A percentile compares a stretch with the other conserved stretches of the same genome.
These are phyloP conservation scores for Cantharis rufa DNA, from an alignment of 2,888 invertebrate genomes.

Conservation along the genomic window DNA sequence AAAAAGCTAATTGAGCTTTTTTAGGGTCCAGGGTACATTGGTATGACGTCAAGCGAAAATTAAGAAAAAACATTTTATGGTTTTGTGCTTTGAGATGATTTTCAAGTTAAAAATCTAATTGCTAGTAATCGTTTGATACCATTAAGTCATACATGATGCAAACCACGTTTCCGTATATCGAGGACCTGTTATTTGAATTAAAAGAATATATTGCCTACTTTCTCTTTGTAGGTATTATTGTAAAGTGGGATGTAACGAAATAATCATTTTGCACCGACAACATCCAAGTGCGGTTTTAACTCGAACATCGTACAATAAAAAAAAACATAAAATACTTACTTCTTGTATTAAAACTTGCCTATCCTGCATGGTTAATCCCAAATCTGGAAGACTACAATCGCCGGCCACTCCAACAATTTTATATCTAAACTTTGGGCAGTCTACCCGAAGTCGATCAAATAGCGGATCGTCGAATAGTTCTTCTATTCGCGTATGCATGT, in stretches of 20 bases:
- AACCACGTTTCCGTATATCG: not conserved
- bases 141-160: not conserved
- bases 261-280: not conserved
- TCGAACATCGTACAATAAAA: not conserved
- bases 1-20: no score
- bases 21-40: not conserved
- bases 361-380: slow-evolving; percentile 65
- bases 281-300: not conserved
- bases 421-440: slow-evolving; percentile 66
- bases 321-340: slow-evolving; percentile 46
- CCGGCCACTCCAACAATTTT: slow-evolving; percentile 61
- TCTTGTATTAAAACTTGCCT: slow-evolving; percentile 58
- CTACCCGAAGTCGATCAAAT: slow-evolving; percentile 60
- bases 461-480: slow-evolving; percentile 71
- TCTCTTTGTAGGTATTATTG: not conserved
- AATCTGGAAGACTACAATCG: slow-evolving; percentile 64
- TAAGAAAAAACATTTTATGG: no score
- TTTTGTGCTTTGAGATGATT: not conserved
- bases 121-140: not conserved
- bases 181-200: not conserved
- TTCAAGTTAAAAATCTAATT: not conserved
- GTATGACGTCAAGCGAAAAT: no score
- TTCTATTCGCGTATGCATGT: slow-evolving; percentile 66
- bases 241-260: not conserved
- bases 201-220: not conserved